Conservation (phyloP, 2,113 vertebrate genomes). For the Hyla sarda region DNA sequence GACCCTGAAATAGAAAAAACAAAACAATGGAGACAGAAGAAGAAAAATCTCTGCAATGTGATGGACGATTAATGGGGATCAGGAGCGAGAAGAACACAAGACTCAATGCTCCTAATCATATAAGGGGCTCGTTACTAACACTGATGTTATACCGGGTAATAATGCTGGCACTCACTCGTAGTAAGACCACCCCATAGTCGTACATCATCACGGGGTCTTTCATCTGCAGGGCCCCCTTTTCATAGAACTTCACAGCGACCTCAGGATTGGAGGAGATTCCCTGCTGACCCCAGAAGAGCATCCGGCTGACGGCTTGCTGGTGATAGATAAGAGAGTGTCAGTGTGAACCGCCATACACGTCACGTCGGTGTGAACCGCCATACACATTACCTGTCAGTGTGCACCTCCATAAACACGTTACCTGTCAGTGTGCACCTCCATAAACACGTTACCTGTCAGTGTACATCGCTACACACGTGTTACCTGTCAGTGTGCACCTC, state of each 20-base stretch:
- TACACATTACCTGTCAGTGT: no score
- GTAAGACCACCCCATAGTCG: conserved; percentile 77
- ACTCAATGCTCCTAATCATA: no score
- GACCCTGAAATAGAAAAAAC: conserved; percentile 67
- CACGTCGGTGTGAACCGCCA: no score
- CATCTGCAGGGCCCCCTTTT: conserved; percentile 72
- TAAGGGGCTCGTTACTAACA: no score
- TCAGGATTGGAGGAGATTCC: conserved; percentile 74
- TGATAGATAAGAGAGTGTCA: conserved; percentile 19
- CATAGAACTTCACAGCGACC: conserved; percentile 75
- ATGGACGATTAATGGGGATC: no score
- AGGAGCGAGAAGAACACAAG: no score
- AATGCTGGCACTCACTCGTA: conserved; percentile 68
- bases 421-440: no score
- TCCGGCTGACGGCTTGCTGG: conserved; percentile 75
- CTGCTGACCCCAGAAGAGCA: conserved; percentile 84
- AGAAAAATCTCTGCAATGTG: no score
- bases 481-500: no score
- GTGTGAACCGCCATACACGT: neutral
- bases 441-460: no score
- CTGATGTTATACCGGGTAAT: neutral
- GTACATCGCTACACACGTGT: no score
- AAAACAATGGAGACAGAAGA: neutral
- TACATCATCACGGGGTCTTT: conserved; percentile 77
- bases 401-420: no score